A percentile compares a stretch with the other conserved stretches of the same genome.
Conservation (phyloP, 2,888 invertebrate genomes). For the Drosophila longiperda region DNA sequence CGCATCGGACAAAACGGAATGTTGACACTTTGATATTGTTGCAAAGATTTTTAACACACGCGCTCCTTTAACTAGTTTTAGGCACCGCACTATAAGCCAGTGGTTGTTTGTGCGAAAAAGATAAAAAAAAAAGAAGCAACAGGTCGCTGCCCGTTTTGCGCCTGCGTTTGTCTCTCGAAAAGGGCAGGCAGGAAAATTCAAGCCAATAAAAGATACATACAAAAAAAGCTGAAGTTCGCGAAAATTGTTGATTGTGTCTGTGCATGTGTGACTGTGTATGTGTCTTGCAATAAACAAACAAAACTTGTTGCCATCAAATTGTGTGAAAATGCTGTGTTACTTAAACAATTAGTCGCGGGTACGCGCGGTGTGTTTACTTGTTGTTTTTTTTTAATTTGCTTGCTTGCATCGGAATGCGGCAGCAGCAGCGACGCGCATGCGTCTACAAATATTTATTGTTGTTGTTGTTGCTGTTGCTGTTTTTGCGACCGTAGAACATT, state of each 20-base stretch:
- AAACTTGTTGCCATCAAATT: constrained; percentile 49
- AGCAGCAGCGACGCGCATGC: constrained; percentile 61
- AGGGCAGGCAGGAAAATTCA: constrained; percentile 76
- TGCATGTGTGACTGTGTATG: constrained; percentile 18
- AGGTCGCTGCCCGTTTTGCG: constrained; percentile 44
- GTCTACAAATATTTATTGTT: constrained; percentile 71
- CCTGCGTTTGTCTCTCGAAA: constrained; percentile 58
- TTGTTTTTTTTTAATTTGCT: constrained; percentile 9
- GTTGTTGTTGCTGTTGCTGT: constrained; percentile 10
- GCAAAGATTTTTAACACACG: constrained; percentile 38
- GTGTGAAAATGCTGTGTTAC: constrained; percentile 61
- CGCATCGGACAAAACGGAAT: constrained; percentile 38
- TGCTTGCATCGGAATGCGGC: constrained; percentile 62
- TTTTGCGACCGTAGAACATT: constrained; percentile 48
- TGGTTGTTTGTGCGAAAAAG: constrained; percentile 17
- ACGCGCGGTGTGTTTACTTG: constrained; percentile 32
- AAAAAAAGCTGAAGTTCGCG: constrained; percentile 72
- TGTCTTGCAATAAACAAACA: constrained; percentile 56
- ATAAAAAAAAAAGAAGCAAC: constrained; percentile 39
- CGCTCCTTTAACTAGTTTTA: constrained; percentile 38
- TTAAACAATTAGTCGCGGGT: constrained; percentile 70
- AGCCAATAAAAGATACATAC: constrained; percentile 81
- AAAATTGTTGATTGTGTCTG: constrained; percentile 60
- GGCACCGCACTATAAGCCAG: constrained; percentile 16
- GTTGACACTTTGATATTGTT: constrained; percentile 39